Evolutionary conservation across 2,113 vertebrate genomes (phyloP).

Genomic region (Grus americana): DNA sequence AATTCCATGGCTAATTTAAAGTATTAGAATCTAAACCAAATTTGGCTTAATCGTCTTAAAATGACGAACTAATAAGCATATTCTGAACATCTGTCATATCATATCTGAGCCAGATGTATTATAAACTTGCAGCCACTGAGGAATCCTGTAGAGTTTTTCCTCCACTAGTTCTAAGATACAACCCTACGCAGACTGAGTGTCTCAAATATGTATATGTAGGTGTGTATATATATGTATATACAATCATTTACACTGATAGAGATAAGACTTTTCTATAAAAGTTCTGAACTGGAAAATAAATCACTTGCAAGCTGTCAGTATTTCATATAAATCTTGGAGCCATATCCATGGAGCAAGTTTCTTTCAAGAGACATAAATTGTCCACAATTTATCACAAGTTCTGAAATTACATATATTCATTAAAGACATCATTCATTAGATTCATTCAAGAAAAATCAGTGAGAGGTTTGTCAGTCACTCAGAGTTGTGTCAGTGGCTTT

Average conservation of each 20-base stretch:
- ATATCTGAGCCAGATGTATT: conserved; percentile 3
- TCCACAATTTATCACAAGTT: not conserved
- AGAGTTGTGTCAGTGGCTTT: not conserved
- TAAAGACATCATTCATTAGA: not conserved
- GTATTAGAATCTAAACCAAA: not conserved
- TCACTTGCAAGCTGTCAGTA: not conserved
- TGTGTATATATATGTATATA: too few species aligned
- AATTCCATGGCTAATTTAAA: conserved; percentile 20
- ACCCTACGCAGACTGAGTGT: not conserved
- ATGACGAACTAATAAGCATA: not conserved
- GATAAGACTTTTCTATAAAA: not conserved
- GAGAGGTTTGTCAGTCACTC: not conserved
- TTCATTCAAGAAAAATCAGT: not conserved
- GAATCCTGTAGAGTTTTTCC: conserved; percentile 6
- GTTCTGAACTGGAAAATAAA: not conserved
- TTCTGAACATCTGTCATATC: conserved; percentile 5
- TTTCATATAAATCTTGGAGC: not conserved
- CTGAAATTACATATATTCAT: not conserved
- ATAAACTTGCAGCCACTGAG: not conserved
- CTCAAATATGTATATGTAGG: not conserved
- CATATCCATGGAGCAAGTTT: not conserved
- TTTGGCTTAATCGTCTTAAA: conserved; percentile 4
- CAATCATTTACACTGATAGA: not conserved
- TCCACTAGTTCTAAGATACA: not conserved
- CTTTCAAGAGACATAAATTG: not conserved